Conservation (phyloP, 2,888 invertebrate genomes). For the Mechanitis messenoides region DNA sequence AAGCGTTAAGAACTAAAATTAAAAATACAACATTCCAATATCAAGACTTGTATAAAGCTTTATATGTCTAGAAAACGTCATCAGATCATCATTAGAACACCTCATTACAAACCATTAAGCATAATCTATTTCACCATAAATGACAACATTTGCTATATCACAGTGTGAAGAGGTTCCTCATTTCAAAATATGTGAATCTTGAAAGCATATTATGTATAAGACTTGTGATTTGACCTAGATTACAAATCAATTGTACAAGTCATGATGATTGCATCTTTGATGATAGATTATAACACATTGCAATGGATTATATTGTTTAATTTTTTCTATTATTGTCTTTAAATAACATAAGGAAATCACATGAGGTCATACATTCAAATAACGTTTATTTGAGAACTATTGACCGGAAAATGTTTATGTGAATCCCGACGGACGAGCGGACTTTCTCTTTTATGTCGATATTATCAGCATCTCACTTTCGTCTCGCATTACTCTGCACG, state of each 20-base stretch:
- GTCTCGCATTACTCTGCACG: slow-evolving; percentile 36
- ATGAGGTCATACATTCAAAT: background rate
- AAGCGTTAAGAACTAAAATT: too few relatives aligned
- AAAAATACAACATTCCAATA: too few relatives aligned
- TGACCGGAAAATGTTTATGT: slow-evolving; percentile 27
- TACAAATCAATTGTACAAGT: slow-evolving; percentile 18
- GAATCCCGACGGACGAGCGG: slow-evolving; percentile 30
- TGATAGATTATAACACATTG: slow-evolving; percentile 9
- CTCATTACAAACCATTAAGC: background rate
- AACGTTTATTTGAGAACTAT: slow-evolving; percentile 13
- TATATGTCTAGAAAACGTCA: too few relatives aligned
- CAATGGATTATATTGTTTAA: slow-evolving; percentile 7
- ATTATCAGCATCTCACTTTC: slow-evolving; percentile 38
- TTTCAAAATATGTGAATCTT: slow-evolving; percentile 15
- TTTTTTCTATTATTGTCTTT: background rate
- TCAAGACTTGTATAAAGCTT: too few relatives aligned
- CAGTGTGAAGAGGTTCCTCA: slow-evolving; percentile 18
- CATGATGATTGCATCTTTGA: slow-evolving; percentile 22
- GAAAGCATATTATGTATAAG: slow-evolving; percentile 19
- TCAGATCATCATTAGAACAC: too few relatives aligned
- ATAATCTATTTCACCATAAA: slow-evolving; percentile 19
- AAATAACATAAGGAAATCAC: too few relatives aligned
- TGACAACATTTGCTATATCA: slow-evolving; percentile 13
- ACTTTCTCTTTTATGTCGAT: slow-evolving; percentile 38
- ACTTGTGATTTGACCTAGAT: slow-evolving; percentile 26